Conservation (phyloP, 2,797 vertebrate species). For the Sebastolobus alascanus region DNA sequence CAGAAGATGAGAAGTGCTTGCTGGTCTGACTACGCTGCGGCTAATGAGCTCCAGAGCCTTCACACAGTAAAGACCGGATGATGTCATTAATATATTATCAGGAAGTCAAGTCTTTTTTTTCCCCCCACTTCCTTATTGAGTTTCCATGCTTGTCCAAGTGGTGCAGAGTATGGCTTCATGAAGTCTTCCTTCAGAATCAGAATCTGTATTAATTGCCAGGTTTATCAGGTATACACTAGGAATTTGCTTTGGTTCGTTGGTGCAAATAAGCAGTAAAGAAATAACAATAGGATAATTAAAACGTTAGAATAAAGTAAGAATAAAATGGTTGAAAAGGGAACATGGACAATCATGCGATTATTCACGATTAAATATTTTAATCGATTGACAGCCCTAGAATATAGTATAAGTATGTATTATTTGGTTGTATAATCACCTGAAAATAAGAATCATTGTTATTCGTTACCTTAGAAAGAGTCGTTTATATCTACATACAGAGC, state of each 20-base stretch:
- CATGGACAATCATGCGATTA: too few species aligned
- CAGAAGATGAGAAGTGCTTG: slow-evolving; percentile 16
- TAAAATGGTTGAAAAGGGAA: too few species aligned
- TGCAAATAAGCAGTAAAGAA: too few species aligned
- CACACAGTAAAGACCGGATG: slow-evolving; percentile 30
- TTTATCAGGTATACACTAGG: too few species aligned
- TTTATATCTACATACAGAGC: too few species aligned
- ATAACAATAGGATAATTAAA: too few species aligned
- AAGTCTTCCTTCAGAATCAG: background rate
- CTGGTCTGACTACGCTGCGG: slow-evolving; percentile 1
- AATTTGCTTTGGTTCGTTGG: too few species aligned
- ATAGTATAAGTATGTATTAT: background rate
- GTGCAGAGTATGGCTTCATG: slow-evolving; percentile 1
- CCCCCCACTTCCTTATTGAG: slow-evolving; percentile 41
- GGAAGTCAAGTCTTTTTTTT: slow-evolving; percentile 16
- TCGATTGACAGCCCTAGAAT: too few species aligned
- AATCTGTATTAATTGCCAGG: too few species aligned
- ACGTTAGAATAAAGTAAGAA: too few species aligned
- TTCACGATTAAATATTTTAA: too few species aligned
- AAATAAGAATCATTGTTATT: background rate
- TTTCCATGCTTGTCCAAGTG: slow-evolving; percentile 33
- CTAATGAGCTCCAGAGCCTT: slow-evolving; percentile 43
- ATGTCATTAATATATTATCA: slow-evolving; percentile 58
- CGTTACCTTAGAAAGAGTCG: too few species aligned
- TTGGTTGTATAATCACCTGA: background rate